phyloP scores from a whole-genome alignment of 2,113 vertebrate species.

The Rhizomys pruinosus region DNA sequence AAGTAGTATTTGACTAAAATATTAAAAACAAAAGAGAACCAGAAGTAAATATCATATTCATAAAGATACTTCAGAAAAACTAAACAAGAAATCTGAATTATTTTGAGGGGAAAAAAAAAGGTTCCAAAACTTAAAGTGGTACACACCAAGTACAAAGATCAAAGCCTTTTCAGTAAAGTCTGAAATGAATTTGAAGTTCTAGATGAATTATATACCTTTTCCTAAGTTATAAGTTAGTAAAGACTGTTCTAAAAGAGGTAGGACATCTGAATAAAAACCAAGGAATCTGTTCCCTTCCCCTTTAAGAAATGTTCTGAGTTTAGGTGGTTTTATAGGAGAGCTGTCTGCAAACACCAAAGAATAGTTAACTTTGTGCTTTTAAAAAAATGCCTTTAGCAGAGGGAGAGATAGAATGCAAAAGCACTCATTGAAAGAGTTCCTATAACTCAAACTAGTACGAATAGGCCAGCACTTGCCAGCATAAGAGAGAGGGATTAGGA shows the following conservation, averaged over 20 bases:
- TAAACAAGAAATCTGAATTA: constrained; percentile 7
- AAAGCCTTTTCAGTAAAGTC: neutral
- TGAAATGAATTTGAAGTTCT: constrained; percentile 45
- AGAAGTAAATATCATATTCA: neutral
- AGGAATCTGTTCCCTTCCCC: neutral
- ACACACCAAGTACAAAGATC: neutral
- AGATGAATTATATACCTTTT: neutral
- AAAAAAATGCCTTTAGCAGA: neutral
- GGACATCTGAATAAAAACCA: neutral
- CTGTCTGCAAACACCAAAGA: constrained; percentile 1
- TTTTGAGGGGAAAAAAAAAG: constrained; percentile 4
- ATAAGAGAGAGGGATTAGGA: too few species aligned
- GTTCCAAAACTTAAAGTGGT: neutral
- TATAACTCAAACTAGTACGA: neutral
- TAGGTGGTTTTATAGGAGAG: neutral
- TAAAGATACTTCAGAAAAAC: neutral
- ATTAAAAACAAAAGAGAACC: constrained; percentile 19
- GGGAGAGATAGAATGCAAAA: neutral
- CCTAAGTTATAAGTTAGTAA: neutral
- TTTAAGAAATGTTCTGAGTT: neutral
- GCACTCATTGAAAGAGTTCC: neutral
- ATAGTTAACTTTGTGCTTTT: neutral
- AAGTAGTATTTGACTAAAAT: constrained; percentile 22
- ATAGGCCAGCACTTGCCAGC: too few species aligned
- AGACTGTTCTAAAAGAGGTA: neutral